Conservation (phyloP, 2,797 vertebrate species). For the Pipistrellus pygmaeus region DNA sequence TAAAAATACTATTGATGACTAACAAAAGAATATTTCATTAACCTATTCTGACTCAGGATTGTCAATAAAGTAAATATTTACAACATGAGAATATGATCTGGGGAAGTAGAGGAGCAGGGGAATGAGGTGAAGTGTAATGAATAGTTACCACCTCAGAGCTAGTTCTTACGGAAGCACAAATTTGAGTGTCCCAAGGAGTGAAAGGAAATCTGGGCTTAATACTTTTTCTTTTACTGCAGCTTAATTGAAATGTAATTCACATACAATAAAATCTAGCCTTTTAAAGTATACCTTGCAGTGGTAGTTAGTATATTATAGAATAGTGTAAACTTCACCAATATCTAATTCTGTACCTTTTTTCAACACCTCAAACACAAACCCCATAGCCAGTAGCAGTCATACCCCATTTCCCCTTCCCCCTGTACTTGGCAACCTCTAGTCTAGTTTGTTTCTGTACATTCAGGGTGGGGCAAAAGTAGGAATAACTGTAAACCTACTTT, state of each 20-base stretch:
- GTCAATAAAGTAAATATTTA: background rate
- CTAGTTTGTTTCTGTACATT: background rate
- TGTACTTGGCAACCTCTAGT: background rate
- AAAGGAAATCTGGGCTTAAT: conserved; percentile 38
- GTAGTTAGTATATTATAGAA: conserved; percentile 1
- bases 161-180: background rate
- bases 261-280: background rate
- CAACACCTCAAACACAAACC: background rate
- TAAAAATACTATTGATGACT: conserved; percentile 28
- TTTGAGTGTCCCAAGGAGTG: background rate
- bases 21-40: conserved; percentile 25
- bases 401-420: background rate
- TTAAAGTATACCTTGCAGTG: background rate
- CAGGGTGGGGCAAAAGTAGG: background rate
- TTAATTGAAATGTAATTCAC: conserved; percentile 38
- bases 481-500: background rate
- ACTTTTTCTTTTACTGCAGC: background rate
- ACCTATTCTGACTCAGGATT: background rate
- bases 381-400: background rate
- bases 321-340: conserved; percentile 28
- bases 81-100: background rate
- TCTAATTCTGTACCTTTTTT: conserved; percentile 38
- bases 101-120: no score
- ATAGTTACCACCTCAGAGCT: background rate
- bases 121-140: background rate